These are phyloP conservation scores for Petroica traversi DNA, from an alignment of 2,113 vertebrate species.

Conservation along the genomic window DNA sequence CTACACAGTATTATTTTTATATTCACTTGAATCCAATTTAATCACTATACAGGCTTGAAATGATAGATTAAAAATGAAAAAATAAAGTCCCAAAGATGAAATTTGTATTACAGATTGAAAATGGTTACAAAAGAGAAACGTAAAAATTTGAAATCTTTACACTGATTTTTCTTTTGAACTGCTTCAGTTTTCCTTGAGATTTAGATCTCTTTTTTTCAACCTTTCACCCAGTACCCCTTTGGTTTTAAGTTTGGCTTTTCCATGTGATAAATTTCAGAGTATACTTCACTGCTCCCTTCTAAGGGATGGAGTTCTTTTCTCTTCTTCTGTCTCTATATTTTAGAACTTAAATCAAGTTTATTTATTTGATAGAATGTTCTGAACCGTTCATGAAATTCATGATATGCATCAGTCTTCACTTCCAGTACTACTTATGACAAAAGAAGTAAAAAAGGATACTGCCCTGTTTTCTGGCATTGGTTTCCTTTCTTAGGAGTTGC, in stretches of 20 bases:
- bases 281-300: background rate
- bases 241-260: background rate
- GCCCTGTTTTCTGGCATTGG: accelerated
- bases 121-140: background rate
- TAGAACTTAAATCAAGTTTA: background rate
- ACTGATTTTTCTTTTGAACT: background rate
- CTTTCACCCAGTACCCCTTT: accelerated
- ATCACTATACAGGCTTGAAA: background rate
- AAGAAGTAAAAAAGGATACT: background rate
- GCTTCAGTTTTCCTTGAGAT: background rate
- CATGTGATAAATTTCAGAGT: background rate
- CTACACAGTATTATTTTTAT: background rate
- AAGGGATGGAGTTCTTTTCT: background rate
- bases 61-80: background rate
- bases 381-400: background rate
- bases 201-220: background rate
- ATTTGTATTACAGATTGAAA: background rate
- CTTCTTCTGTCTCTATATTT: background rate
- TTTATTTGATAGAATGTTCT: background rate
- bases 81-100: background rate
- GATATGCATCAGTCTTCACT: background rate
- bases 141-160: background rate
- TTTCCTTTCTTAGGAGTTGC: background rate
- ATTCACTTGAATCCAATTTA: background rate
- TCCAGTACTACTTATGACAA: background rate